Base-by-base conservation (phyloP, 1,140 invertebrate species). In the Solenopsis fugax region DNA sequence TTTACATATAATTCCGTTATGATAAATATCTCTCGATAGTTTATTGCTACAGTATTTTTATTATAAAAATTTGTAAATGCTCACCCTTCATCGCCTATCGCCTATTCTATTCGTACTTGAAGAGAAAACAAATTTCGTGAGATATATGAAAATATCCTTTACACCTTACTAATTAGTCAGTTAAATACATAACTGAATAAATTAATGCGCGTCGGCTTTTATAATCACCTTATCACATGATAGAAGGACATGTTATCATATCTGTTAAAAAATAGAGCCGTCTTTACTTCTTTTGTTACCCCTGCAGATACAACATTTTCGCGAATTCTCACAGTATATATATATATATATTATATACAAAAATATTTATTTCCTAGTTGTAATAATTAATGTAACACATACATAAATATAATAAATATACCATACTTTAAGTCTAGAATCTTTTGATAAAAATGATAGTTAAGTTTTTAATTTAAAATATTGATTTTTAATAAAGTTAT, bases 21-120 rank as follows among this genome's bases (percentile, higher is more conserved):
- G 24, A 4, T 60, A 62, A 10, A 62, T 37, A 64, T 37, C 2
- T 37, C 29, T 37, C 18, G 0, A 29, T 54, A 1, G 0, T n/a
- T 62, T 13, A 60, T 13, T 16, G 58, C 4, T 45, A 4, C 6
- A 50, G 16, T 24, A 21, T 9, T 34, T 12, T n/a, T 71, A 4
- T 65, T 45, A 13, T 9, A 52, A n/a, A 37, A 54, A 52, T 37
- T 16, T 37, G 6, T 73, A 6, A 34, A 37, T 80, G 6, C 80
- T 84, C 0, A 84, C 80, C 69, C 54, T 75, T 62, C 80, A 84
- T 84, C 45, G 80, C 13, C 80, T 34, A 7, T 50, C 29, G 56
- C 78, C 4, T 60, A 50, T n/a, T 62, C 12, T 62, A 48, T 37
- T 34, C 48, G 18, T 58, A 34, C 4, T 48, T 62, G 13, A 73